Evolutionary conservation across 2,113 vertebrate genomes (phyloP), one percentile per base, ranked within the genome.

Genomic region (Caloenas nicobarica): DNA sequence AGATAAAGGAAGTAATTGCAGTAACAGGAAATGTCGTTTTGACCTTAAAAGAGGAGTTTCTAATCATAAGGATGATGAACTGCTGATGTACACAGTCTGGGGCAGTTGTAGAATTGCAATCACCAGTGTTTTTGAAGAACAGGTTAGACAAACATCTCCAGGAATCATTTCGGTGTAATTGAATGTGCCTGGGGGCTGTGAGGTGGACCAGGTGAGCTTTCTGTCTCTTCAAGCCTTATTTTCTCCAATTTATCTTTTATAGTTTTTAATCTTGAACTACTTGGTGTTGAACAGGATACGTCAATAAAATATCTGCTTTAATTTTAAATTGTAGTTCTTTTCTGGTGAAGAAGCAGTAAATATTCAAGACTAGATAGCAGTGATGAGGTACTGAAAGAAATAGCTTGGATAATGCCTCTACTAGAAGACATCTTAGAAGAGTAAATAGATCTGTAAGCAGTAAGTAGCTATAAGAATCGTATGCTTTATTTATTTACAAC

Each of bases 91-190:
- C 80, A 60, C 51, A 56, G 86, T 83, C 64, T 71, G 26, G 25
- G 80, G 80, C 48, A 3, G 8, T 19, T 88, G 69, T 23, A 76
- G 81, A 89, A 72, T 33, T 91, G 50, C 44, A 87, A 0, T 92
- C 69, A 78, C 64, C 22, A 51, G 22, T 79, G 56, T 48, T 95
- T 88, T 92, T 84, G 78, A 87, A 69, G 72, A 95, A 71, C 13
- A 84, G 21, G 29, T 91, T 92, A 53, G 60, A 79, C 60, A 96
- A 89, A 95, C 38, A 81, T 81, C 95, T 95, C 86, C 65, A 81
- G 81, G 91, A 96, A 89, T 81, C 72, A 38, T 64, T 89, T 79
- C 48, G 13, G 12, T 81, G 51, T 69, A 93, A 89, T 87, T 82
- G 82, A 91, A 81, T 76, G 61, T 66, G 22, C 76, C 50, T 31